Conservation (phyloP, 1,140 invertebrate species). For the Drosophila kikkawai region DNA sequence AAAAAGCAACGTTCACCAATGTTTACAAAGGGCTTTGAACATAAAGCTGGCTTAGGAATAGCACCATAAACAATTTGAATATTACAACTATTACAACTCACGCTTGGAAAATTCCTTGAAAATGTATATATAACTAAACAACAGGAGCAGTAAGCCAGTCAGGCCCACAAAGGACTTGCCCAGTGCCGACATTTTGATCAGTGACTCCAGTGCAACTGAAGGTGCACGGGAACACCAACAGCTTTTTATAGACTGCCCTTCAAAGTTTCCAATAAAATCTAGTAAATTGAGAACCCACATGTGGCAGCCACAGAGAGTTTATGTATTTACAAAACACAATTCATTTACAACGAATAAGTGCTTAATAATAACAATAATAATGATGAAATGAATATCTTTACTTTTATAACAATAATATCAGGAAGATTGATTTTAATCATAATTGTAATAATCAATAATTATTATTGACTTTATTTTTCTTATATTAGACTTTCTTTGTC, state of each 20-base stretch:
- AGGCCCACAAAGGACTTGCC: slow-evolving; percentile 36
- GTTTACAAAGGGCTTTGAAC: slow-evolving; percentile 54
- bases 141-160: slow-evolving; percentile 27
- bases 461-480: not conserved
- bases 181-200: slow-evolving; percentile 14
- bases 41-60: slow-evolving; percentile 21
- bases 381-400: too few species aligned
- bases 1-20: slow-evolving; percentile 57
- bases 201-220: slow-evolving; percentile 6
- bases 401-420: too few species aligned
- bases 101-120: slow-evolving; percentile 43
- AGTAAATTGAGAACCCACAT: not conserved
- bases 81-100: slow-evolving; percentile 8
- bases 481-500: not conserved
- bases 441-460: too few species aligned
- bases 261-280: not conserved
- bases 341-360: too few species aligned
- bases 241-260: slow-evolving; percentile 17
- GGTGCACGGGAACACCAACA: not conserved
- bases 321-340: not conserved
- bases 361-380: too few species aligned
- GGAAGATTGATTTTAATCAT: too few species aligned
- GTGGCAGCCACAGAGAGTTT: not conserved
- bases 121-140: slow-evolving; percentile 33
- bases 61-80: not conserved